Percentiles rank a stretch among this genome's conserved stretches.
phyloP scores from a whole-genome alignment of 2,888 invertebrate genomes.

The Plemyria rubiginata region DNA sequence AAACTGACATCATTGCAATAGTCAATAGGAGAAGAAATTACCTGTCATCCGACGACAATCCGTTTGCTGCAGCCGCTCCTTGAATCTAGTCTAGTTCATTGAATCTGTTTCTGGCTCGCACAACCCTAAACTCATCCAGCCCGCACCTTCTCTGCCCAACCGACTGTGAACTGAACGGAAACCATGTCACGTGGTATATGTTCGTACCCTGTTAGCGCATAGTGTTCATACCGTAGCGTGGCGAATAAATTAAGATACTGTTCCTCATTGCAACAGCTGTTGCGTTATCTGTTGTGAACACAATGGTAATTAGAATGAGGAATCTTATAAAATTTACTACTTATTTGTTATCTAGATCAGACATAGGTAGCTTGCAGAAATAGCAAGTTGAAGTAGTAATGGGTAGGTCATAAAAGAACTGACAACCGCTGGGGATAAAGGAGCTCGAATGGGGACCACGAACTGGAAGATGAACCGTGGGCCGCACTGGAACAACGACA shows the following conservation, averaged over 20 bases:
- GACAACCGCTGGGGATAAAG: no score
- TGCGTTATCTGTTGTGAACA: slow-evolving; percentile 18
- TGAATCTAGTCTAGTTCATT: no score
- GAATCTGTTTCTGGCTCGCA: slow-evolving; percentile 13
- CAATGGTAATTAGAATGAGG: slow-evolving; percentile 17
- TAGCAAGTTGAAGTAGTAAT: no score
- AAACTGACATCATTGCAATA: no score
- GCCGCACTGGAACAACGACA: no score
- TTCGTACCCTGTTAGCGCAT: slow-evolving; percentile 23
- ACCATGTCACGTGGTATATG: slow-evolving; percentile 40
- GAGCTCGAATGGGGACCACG: no score
- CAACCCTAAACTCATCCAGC: slow-evolving; percentile 33
- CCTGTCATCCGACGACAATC: no score
- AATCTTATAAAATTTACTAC: slow-evolving; percentile 15
- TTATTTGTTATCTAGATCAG: background rate
- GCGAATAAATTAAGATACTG: slow-evolving; percentile 33
- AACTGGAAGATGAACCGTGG: no score
- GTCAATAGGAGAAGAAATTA: no score
- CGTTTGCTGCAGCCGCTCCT: no score
- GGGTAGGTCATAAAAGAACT: no score
- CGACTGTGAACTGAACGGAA: slow-evolving; percentile 55
- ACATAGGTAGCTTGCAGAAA: no score
- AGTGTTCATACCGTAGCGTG: slow-evolving; percentile 29
- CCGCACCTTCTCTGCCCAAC: slow-evolving; percentile 48
- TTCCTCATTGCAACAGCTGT: slow-evolving; percentile 34